Percentiles rank a stretch among this genome's conserved stretches.
phyloP scores from a whole-genome alignment of 2,888 invertebrate species.

The Cremastinae sp. region DNA sequence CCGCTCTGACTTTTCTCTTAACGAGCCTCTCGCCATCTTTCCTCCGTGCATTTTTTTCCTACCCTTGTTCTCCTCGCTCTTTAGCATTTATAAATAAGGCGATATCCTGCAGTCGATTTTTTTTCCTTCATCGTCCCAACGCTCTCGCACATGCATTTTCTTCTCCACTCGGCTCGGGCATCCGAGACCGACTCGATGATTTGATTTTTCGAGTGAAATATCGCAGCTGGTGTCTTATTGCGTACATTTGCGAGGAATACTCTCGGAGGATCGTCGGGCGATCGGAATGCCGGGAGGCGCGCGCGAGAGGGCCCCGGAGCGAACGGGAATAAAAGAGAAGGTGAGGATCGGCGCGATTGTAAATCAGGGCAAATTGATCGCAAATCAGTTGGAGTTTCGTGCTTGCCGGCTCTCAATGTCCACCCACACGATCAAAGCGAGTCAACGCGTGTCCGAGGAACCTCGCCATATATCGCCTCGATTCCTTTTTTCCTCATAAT shows the following conservation, averaged over 20 bases:
- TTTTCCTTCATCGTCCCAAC: no score
- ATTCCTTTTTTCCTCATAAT: no score
- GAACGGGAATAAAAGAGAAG: conserved; percentile 46
- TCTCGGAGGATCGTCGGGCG: conserved; percentile 20
- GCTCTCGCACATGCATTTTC: no score
- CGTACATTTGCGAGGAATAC: conserved; percentile 2
- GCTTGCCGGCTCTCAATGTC: conserved; percentile 42
- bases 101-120: no score
- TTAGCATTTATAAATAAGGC: conserved; percentile 41
- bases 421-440: conserved; percentile 44
- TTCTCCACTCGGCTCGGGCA: background rate
- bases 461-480: no score
- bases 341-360: conserved; percentile 70
- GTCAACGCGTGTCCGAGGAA: background rate
- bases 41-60: conserved; percentile 32
- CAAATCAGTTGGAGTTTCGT: conserved; percentile 74
- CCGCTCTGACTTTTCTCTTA: conserved; percentile 41
- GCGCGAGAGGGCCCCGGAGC: background rate
- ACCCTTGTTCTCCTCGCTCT: conserved; percentile 28
- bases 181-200: conserved; percentile 6
- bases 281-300: conserved; percentile 46
- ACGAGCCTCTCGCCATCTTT: conserved; percentile 52
- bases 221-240: conserved; percentile 11
- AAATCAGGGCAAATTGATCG: conserved; percentile 79
- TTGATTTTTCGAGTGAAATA: no score